Evolutionary conservation across 2,113 vertebrate species (phyloP).

Genomic region (Xiphophorus hellerii): DNA sequence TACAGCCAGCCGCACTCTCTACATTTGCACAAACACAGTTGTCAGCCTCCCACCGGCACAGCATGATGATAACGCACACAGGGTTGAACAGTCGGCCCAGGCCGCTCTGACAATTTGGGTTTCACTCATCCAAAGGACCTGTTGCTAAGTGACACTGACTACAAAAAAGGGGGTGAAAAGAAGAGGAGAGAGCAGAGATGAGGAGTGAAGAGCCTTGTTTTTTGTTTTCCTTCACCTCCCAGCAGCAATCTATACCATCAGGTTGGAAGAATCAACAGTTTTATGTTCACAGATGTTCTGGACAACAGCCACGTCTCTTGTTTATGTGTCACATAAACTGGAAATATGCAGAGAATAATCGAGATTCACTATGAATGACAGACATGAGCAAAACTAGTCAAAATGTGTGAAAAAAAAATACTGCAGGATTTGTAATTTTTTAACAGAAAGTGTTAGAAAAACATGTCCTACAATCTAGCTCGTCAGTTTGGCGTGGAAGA

Average conservation of each 20-base stretch:
- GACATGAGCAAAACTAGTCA: background rate
- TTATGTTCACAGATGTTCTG: constrained; percentile 10
- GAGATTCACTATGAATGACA: background rate
- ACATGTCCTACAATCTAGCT: background rate
- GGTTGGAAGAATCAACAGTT: constrained; percentile 28
- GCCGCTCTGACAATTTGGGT: constrained; percentile 58
- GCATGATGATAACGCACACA: constrained; percentile 44
- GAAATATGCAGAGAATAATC: constrained; percentile 8
- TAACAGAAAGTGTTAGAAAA: too few relatives aligned
- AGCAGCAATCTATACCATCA: constrained; percentile 40
- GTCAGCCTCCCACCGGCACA: constrained; percentile 35
- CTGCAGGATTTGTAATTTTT: too few relatives aligned
- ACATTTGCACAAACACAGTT: constrained; percentile 22
- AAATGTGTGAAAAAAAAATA: background rate
- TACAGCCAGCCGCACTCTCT: constrained; percentile 13
- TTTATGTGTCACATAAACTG: constrained; percentile 12
- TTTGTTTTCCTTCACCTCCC: constrained; percentile 10
- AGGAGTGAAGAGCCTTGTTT: constrained; percentile 17
- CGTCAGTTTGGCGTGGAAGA: constrained; percentile 15
- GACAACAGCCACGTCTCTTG: constrained; percentile 7
- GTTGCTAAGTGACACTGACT: constrained; percentile 76
- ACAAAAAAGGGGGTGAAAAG: constrained; percentile 36
- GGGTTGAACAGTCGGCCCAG: constrained; percentile 45
- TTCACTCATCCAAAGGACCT: constrained; percentile 61
- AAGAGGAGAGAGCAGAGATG: background rate